phyloP scores from a whole-genome alignment of 64 coral and sea anemone genomes.

The Stylophora pistillata region DNA sequence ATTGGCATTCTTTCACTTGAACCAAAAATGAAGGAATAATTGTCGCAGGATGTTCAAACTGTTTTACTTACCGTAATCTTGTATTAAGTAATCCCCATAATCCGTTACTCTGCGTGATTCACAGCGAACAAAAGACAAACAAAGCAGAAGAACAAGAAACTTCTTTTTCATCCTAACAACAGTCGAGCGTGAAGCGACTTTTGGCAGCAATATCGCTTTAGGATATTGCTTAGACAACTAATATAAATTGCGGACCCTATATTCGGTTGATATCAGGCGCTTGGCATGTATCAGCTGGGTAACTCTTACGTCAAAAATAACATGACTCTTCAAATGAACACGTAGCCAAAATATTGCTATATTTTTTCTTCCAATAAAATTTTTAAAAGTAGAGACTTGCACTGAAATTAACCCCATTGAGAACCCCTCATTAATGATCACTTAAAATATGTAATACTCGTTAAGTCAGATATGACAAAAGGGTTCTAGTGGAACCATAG shows the following conservation, averaged over 20 bases:
- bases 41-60: not conserved
- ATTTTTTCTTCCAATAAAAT: not conserved
- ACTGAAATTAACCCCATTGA: too few relatives aligned
- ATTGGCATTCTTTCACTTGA: not conserved
- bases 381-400: too few relatives aligned
- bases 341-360: not conserved
- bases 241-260: not conserved
- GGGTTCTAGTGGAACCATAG: too few relatives aligned
- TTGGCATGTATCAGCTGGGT: not conserved
- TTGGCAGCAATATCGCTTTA: slow-evolving; percentile 13
- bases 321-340: not conserved
- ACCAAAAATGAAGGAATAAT: not conserved
- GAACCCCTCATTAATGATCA: too few relatives aligned
- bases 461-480: too few relatives aligned
- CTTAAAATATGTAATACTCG: too few relatives aligned
- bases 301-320: not conserved
- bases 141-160: slow-evolving; percentile 15
- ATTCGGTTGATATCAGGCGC: not conserved
- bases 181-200: not conserved
- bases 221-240: not conserved
- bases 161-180: not conserved
- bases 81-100: not conserved
- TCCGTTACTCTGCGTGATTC: not conserved
- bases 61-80: not conserved
- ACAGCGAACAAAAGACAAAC: slow-evolving; percentile 1